These are phyloP conservation scores for Caretta caretta DNA, from an alignment of 2,113 vertebrate genomes.

Conservation along the genomic window DNA sequence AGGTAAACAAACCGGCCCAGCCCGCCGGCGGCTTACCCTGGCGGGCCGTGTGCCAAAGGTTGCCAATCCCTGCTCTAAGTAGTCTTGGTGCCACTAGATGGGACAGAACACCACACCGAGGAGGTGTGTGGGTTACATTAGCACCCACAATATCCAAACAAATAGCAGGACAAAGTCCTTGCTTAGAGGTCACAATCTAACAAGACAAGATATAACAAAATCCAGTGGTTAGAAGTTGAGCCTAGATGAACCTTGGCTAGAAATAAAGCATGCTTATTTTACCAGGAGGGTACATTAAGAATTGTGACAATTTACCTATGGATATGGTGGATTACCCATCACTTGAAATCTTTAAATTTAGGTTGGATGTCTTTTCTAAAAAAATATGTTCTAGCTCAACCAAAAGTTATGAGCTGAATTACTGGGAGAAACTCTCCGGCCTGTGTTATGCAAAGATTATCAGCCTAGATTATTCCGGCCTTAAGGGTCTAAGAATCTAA, in stretches of 20 bases:
- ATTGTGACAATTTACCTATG: background rate
- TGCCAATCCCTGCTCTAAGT: too few relatives aligned
- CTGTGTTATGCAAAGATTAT: background rate
- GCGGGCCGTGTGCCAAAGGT: too few relatives aligned
- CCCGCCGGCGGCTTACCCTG: too few relatives aligned
- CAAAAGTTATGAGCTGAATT: background rate
- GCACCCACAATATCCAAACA: background rate
- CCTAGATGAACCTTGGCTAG: background rate
- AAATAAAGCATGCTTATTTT: background rate
- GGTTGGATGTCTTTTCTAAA: background rate
- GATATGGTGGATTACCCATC: background rate
- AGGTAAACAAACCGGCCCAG: too few relatives aligned
- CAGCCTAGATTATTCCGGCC: background rate
- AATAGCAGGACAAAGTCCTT: background rate
- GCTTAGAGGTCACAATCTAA: background rate
- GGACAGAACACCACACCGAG: too few relatives aligned
- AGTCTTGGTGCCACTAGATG: too few relatives aligned
- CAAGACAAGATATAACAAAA: background rate
- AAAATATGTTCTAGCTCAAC: background rate
- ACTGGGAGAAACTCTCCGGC: background rate
- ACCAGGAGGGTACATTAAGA: background rate
- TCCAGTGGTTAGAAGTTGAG: background rate
- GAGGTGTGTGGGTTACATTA: background rate
- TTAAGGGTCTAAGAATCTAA: background rate
- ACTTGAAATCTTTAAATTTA: background rate